Evolutionary conservation across 2,113 vertebrate species (phyloP), one percentile per base, ranked within the genome.

Genomic region (Oreotrochilus melanogaster): DNA sequence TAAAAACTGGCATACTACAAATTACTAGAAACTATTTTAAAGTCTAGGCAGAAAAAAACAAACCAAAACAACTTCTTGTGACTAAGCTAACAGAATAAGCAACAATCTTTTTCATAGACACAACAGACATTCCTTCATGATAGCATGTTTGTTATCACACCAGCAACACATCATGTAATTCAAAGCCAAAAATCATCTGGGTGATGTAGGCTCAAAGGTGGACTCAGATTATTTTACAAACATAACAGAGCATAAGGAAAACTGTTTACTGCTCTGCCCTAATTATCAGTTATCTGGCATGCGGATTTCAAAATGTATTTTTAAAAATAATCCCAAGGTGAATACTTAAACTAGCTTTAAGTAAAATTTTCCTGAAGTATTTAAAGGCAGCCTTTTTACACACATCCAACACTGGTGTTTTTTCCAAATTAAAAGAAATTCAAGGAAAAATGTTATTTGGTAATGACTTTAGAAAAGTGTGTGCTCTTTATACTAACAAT

Each of bases 11-110:
- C 50, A 9, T 33, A 37, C 16, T 61, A 66, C 9, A 18, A 39
- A 28, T 31, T 54, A 28, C 14, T 78, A 54, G 51, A 37, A 31
- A 39, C 18, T 56, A 25, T 39, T 81, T 8, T 42, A 6, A 2
- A 53, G 48, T 53, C 31, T 19, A 72, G 53, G 60, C 23, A 78
- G 35, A 31, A 74, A 76, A 58, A 42, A 47, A 23, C 39, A 6
- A 11, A 58, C 39, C 39, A 37, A n/a, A 37, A 37, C 37, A 39
- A 39, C 39, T 66, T 56, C 2, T 39, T 18, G 28, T 0, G 0
- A 60, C 3, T 67, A 60, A 76, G 71, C 25, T 62, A 81, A 45
- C 35, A 58, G 42, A 70, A 33, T 33, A 42, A 71, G 27, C 43
- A 71, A 45, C 2, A 2, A 35, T 70, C 22, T 67, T 60, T 24